These are phyloP conservation scores for Lates calcarifer DNA, from an alignment of 2,113 vertebrate species.

Conservation along the genomic window DNA sequence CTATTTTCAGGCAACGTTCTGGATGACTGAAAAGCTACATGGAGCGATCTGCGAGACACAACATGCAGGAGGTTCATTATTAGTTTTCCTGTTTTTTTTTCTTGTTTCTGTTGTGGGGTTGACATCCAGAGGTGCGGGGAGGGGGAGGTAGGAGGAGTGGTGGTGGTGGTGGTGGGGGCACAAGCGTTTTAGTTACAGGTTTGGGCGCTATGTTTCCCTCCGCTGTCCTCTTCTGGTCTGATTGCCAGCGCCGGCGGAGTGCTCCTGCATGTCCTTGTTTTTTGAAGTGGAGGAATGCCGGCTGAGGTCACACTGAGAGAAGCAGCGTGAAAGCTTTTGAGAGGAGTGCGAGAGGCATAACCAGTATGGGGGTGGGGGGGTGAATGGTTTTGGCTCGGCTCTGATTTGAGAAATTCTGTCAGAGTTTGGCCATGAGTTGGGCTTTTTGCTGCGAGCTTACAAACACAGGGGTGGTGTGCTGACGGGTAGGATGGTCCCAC, in stretches of 20 bases:
- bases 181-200: slow-evolving; percentile 34
- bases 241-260: slow-evolving; percentile 44
- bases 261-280: slow-evolving; percentile 74
- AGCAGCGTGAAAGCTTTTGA: slow-evolving; percentile 48
- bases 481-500: slow-evolving; percentile 15
- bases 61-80: slow-evolving; percentile 85
- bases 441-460: slow-evolving; percentile 29
- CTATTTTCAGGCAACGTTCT: slow-evolving; percentile 93
- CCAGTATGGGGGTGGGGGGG: slow-evolving; percentile 36
- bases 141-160: too few relatives aligned
- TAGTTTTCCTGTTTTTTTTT: slow-evolving; percentile 47
- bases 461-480: slow-evolving; percentile 50
- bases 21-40: slow-evolving; percentile 91
- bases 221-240: slow-evolving; percentile 55
- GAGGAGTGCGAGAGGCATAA: slow-evolving; percentile 44
- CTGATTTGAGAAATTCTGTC: slow-evolving; percentile 57
- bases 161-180: too few relatives aligned
- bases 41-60: slow-evolving; percentile 83
- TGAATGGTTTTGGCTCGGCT: slow-evolving; percentile 22
- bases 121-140: slow-evolving; percentile 6
- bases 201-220: slow-evolving; percentile 20
- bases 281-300: slow-evolving; percentile 72
- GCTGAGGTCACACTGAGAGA: slow-evolving; percentile 79
- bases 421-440: slow-evolving; percentile 38
- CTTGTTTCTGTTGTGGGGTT: slow-evolving; percentile 46